These are phyloP conservation scores for Phocoena sinus DNA, from an alignment of 2,113 vertebrate genomes.

Conservation along the genomic window DNA sequence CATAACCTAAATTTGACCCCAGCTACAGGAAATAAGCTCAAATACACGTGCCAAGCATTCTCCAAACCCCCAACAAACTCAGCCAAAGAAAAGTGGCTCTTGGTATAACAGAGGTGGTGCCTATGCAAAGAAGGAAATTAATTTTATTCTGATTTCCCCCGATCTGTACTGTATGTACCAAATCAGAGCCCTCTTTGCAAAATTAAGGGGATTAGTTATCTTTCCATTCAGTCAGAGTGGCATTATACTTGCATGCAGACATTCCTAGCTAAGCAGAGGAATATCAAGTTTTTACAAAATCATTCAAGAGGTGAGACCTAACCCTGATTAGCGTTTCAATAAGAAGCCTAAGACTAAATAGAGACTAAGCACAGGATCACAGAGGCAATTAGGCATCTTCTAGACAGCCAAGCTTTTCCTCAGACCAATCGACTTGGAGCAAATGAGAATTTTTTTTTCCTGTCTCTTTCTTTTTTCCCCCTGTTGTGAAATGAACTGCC, in stretches of 20 bases:
- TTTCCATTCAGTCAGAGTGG: constrained; percentile 45
- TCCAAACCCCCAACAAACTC: background rate
- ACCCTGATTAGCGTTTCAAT: constrained; percentile 71
- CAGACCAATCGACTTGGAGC: constrained; percentile 50
- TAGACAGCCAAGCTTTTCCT: constrained; percentile 46
- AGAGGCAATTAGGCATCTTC: constrained; percentile 63
- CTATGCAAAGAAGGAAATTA: constrained; percentile 57
- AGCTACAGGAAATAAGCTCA: background rate
- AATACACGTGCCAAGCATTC: background rate
- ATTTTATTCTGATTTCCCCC: constrained; percentile 60
- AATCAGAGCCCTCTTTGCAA: constrained; percentile 67
- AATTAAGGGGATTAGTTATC: constrained; percentile 71
- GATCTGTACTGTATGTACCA: constrained; percentile 51
- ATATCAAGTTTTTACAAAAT: constrained; percentile 73
- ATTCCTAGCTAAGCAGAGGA: constrained; percentile 34
- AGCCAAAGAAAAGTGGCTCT: background rate
- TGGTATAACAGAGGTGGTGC: background rate
- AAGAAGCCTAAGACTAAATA: constrained; percentile 64
- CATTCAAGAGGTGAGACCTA: constrained; percentile 73
- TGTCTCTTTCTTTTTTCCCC: background rate
- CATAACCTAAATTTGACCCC: constrained; percentile 51
- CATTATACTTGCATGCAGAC: constrained; percentile 55
- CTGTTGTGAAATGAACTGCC: constrained; percentile 40
- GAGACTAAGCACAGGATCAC: constrained; percentile 43
- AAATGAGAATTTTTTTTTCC: constrained; percentile 28